These are phyloP conservation scores for Myzus persicae DNA, from an alignment of 1,140 invertebrate genomes.

Conservation along the genomic window DNA sequence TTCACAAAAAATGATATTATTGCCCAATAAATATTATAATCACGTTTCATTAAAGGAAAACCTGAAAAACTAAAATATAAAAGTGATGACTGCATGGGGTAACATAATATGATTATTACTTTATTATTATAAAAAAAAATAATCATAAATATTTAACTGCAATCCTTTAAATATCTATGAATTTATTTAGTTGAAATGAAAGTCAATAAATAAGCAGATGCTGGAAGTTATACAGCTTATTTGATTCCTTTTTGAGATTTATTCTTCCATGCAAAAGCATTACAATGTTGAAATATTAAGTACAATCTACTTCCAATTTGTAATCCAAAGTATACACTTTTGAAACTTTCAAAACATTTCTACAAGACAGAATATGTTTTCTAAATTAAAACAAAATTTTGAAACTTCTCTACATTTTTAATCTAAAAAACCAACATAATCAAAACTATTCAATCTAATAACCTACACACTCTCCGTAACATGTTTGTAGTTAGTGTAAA, in stretches of 20 bases:
- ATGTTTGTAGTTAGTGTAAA: neutral
- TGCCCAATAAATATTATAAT: neutral
- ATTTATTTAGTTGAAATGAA: neutral
- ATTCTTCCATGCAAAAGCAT: neutral
- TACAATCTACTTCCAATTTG: neutral
- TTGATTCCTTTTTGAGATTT: neutral
- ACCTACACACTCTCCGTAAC: neutral
- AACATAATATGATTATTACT: neutral
- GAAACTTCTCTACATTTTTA: neutral
- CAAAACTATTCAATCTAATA: neutral
- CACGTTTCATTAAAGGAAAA: too few species aligned
- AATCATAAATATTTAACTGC: neutral
- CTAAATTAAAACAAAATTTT: neutral
- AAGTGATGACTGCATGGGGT: neutral
- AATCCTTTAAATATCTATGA: neutral
- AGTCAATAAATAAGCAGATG: neutral
- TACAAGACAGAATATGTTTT: neutral
- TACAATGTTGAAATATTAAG: neutral
- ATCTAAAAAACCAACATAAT: neutral
- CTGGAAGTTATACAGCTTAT: neutral
- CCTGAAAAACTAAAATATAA: neutral
- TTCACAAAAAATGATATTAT: neutral
- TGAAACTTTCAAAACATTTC: neutral
- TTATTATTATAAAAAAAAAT: neutral
- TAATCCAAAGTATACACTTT: neutral